phyloP scores from a whole-genome alignment of 1,140 invertebrate genomes.

The Eueides isabella region DNA sequence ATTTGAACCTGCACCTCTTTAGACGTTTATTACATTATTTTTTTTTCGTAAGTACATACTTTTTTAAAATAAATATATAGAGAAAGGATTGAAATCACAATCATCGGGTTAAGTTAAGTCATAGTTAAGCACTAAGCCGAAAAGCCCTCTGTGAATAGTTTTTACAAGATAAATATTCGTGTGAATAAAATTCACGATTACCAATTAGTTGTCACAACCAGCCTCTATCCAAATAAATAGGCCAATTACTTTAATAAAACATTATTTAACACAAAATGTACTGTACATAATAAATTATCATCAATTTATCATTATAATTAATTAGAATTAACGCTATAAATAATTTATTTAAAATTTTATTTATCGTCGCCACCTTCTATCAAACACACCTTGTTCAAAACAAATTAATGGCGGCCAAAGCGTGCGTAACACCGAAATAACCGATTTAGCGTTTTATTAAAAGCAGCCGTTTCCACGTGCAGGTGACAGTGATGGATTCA shows the following conservation, averaged over 20 bases:
- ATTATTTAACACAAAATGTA: neutral
- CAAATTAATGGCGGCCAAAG: conserved; percentile 47
- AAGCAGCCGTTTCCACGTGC: conserved; percentile 43
- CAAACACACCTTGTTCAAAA: conserved; percentile 26
- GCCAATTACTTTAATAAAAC: neutral
- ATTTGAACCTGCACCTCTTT: too few species aligned
- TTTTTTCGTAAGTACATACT: too few species aligned
- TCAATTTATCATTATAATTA: neutral
- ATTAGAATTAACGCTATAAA: neutral
- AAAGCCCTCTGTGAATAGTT: too few species aligned
- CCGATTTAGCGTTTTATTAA: conserved; percentile 45
- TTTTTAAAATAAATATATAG: too few species aligned
- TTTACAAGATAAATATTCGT: too few species aligned
- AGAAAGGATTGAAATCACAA: too few species aligned
- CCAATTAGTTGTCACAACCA: too few species aligned
- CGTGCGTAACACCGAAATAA: conserved; percentile 40
- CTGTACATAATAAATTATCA: neutral
- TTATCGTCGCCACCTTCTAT: conserved; percentile 13
- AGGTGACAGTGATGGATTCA: conserved; percentile 56
- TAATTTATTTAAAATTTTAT: conserved; percentile 5
- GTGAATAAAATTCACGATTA: too few species aligned
- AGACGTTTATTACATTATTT: too few species aligned
- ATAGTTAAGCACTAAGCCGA: too few species aligned
- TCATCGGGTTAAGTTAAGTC: too few species aligned
- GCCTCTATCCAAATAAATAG: neutral